These are phyloP conservation scores for Aspidapion aeneum DNA, from an alignment of 2,888 invertebrate species.

Conservation along the genomic window DNA sequence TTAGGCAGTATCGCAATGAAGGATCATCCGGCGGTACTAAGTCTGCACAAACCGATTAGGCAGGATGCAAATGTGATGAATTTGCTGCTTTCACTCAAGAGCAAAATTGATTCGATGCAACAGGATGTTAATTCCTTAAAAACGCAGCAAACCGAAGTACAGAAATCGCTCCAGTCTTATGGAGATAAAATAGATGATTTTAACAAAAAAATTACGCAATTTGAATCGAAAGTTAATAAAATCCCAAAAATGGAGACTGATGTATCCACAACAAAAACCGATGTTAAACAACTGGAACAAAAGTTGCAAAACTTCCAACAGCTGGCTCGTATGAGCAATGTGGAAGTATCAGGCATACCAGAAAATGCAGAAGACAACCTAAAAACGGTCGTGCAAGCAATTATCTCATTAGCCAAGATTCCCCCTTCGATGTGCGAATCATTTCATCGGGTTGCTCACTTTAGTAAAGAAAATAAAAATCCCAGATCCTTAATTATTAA, in stretches of 20 bases:
- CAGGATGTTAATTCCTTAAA: no score
- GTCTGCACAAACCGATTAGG: no score
- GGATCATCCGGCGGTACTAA: no score
- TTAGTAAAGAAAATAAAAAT: background rate
- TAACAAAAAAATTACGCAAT: background rate
- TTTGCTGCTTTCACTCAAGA: no score
- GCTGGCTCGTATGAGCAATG: slow-evolving; percentile 1
- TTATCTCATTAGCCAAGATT: no score
- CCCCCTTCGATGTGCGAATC: background rate
- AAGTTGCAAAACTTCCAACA: background rate
- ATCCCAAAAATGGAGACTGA: background rate
- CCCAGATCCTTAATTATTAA: background rate
- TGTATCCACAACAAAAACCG: background rate
- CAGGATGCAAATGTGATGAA: no score
- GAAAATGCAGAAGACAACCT: background rate
- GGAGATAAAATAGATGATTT: background rate
- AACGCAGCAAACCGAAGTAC: no score
- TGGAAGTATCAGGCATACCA: background rate
- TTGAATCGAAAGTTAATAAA: background rate
- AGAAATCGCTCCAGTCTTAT: no score
- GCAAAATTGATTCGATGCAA: no score
- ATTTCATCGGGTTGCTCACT: background rate
- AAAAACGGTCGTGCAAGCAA: no score
- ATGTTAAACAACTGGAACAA: background rate
- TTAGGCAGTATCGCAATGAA: no score